Evolutionary conservation across 35 echinoderm and acorn worm species (phyloP), one percentile per base, ranked within the genome.

Genomic region (Apostichopus californicus): DNA sequence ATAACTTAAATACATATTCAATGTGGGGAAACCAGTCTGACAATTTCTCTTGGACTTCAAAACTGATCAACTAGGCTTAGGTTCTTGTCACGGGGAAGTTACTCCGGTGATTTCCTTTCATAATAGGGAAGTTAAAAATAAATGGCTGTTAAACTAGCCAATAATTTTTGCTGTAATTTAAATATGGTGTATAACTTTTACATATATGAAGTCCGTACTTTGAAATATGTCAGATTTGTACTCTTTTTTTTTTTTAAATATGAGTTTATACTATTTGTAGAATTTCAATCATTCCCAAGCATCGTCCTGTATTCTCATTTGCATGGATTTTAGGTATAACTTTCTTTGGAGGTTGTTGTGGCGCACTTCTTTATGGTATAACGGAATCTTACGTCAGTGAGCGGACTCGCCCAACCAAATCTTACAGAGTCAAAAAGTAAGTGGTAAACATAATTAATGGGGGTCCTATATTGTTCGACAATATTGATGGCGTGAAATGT

Each of bases 311-410:
- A 46, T 46, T 46, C 34, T 46, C 2, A 46, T 46, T 26, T 85
- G 8, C 81, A 12, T 54, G 18, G 5, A n/a, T 85, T 85, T 85
- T 10, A 97, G 96, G 71, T 23, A 88, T 91, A 65, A 95, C 96
- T 0, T 92, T 98, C 34, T 17, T 93, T 5, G 96, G 96, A 34
- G 93, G 96, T 56, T 90, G 95, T 12, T 56, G 91, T 52, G 96
- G 94, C 56, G 96, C 94, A n/a, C 52, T 93, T 60, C 73, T 98
- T 4, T 98, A 95, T 71, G 96, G 96, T 54, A 14, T 98, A 5
- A 88, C 90, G 13, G 96, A 98, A 57, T 46, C 77, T 54, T 75
- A 52, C n/a, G 58, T 98, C 68, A 83, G 56, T 14, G 75, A 55
- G 9, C 12, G 77, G 11, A 78, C 79, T 23, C 93, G 61, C 91